Base-by-base conservation (phyloP, 2,888 invertebrate genomes). In the Stenotaenia linearis region DNA sequence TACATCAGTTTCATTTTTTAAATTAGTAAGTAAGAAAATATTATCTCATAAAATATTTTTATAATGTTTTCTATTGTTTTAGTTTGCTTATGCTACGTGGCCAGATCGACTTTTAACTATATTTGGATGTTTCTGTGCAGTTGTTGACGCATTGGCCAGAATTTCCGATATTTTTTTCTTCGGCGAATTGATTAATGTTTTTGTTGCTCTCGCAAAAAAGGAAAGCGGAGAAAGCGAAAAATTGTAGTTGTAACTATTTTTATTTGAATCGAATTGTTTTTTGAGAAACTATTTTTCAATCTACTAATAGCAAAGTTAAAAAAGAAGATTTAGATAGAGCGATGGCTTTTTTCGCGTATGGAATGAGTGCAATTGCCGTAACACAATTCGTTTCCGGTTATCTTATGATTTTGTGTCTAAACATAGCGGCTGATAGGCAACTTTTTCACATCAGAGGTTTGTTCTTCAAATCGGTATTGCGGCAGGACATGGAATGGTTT, bases 401-500 rank as follows among this genome's bases (percentile, higher is more conserved):
- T 18, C 86, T 91, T 80, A 89, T 91, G 80, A 89, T 92, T 0
- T 90, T 91, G 83, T 85, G 91, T 6, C 88, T 91, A 81, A 92
- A 92, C 85, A 88, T 89, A 79, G 87, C 90, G 9, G 91, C 92
- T 0, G 87, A 91, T 18, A 89, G 88, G 83, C 92, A 92, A 88
- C 91, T 91, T 21, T 90, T 89, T 83, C 87, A 86, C 83, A 90
- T 92, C 82, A 87, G 92, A 75, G 89, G 90, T 80, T 87, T 88
- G 84, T 93, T 91, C 84, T 87, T 93, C 77, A 88, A 89, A 83
- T 90, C 90, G 23, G 89, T 91, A 1, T 85, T 93, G 77, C 91
- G 92, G 84, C 92, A 93, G 86, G 93, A 93, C 84, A 90, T 93
- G 82, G 87, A 88, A 74, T 93, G 92, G 90, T 93, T 91, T 83